These are phyloP conservation scores for Ptychobarbus kaznakovi DNA, from an alignment of 2,797 vertebrate genomes.

Conservation along the genomic window DNA sequence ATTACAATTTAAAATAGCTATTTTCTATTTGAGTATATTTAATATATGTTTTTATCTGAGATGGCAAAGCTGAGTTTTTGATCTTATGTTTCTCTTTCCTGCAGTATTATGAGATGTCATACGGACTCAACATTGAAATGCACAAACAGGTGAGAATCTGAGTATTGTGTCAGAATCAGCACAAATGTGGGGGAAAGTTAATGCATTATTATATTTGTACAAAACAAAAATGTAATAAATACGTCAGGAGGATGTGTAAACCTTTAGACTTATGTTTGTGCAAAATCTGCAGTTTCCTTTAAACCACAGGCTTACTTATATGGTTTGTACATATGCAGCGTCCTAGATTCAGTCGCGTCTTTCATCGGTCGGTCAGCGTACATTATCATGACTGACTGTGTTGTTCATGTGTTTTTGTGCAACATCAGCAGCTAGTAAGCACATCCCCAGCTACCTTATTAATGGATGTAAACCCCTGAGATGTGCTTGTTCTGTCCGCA, in stretches of 20 bases:
- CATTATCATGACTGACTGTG: constrained; percentile 60
- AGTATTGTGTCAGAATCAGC: neutral
- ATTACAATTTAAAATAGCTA: neutral
- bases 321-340: constrained; percentile 34
- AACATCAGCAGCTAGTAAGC: constrained; percentile 12
- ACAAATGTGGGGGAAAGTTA: neutral
- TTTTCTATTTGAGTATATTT: neutral
- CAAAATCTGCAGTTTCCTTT: neutral
- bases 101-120: constrained; percentile 99
- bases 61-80: neutral
- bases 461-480: constrained; percentile 1
- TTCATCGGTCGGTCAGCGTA: constrained; percentile 28
- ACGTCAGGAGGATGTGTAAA: neutral
- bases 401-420: neutral
- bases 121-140: constrained; percentile 98
- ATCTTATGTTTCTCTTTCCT: neutral
- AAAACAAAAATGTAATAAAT: neutral
- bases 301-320: neutral
- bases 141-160: constrained; percentile 90
- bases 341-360: constrained; percentile 74
- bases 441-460: constrained; percentile 15
- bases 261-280: neutral
- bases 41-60: neutral
- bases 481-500: constrained; percentile 66
- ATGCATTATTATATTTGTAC: neutral